Evolutionary conservation across 1,140 invertebrate species (phyloP).

Genomic region (Tribolium madens): DNA sequence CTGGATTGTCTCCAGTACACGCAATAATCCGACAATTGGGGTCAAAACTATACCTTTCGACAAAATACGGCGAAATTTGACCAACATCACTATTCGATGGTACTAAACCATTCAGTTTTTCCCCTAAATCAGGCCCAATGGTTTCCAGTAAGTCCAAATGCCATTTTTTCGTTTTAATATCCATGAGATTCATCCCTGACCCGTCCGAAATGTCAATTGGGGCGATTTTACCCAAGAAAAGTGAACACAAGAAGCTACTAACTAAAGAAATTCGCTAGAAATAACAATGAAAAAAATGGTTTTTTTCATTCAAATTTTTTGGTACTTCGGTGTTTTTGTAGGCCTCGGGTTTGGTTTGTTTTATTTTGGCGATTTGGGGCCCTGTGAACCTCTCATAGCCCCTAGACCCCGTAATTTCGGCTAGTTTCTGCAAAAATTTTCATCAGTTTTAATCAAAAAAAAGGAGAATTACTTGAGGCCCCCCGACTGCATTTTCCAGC

Average conservation of each 20-base stretch:
- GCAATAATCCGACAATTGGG: constrained; percentile 83
- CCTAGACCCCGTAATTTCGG: constrained; percentile 89
- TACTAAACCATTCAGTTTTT: constrained; percentile 81
- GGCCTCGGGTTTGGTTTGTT: constrained; percentile 76
- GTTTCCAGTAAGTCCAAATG: constrained; percentile 79
- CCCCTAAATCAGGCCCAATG: constrained; percentile 76
- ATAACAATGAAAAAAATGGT: constrained; percentile 39
- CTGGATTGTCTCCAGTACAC: constrained; percentile 96
- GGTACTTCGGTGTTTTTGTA: constrained; percentile 86
- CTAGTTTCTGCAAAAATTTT: constrained; percentile 74
- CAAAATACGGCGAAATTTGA: constrained; percentile 81
- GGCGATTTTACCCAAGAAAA: constrained; percentile 91
- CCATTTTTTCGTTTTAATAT: constrained; percentile 88
- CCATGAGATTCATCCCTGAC: constrained; percentile 96
- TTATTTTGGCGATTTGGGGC: constrained; percentile 92
- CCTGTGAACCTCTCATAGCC: constrained; percentile 96
- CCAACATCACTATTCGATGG: constrained; percentile 79
- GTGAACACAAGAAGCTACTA: constrained; percentile 90
- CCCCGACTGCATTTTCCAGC: constrained; percentile 85
- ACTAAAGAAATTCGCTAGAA: constrained; percentile 88
- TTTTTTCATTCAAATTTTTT: neutral
- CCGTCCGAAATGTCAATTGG: constrained; percentile 93
- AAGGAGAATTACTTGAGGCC: constrained; percentile 80
- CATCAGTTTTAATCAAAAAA: no score
- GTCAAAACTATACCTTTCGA: constrained; percentile 87